Conservation (phyloP, 2,797 vertebrate species). For the Syndactyla subalaris region DNA sequence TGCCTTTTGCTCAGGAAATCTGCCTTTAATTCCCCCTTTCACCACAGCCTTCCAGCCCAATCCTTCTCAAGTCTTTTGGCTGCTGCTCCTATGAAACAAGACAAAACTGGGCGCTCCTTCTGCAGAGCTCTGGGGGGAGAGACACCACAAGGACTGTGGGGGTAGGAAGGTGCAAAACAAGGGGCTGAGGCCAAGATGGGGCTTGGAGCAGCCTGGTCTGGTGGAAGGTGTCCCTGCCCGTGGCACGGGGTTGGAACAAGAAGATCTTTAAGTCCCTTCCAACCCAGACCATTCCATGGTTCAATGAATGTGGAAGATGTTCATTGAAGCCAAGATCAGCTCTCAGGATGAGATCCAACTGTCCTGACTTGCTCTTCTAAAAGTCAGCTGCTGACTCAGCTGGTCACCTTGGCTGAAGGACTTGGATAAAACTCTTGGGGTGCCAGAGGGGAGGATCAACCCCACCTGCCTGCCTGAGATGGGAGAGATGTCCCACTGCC, state of each 20-base stretch:
- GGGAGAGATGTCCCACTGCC: not conserved
- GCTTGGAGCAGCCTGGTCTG: rapidly evolving
- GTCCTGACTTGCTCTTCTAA: not conserved
- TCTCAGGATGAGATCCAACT: not conserved
- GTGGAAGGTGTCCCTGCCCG: not conserved
- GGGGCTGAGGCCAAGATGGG: not conserved
- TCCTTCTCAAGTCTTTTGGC: not conserved
- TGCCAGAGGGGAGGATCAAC: not conserved
- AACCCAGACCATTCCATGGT: not conserved
- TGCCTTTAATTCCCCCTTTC: not conserved
- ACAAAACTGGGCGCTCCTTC: rapidly evolving
- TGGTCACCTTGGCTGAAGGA: not conserved
- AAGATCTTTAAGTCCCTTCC: not conserved
- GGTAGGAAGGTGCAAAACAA: not conserved
- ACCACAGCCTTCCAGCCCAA: not conserved
- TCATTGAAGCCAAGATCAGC: not conserved
- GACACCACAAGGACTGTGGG: rapidly evolving
- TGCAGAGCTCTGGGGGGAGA: not conserved
- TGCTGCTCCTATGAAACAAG: rapidly evolving
- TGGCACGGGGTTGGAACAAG: not conserved
- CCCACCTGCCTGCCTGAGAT: not conserved
- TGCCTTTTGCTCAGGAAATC: not conserved
- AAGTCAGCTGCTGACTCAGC: not conserved
- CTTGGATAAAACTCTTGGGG: not conserved
- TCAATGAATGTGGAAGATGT: not conserved